Base-by-base conservation (phyloP, 2,888 invertebrate species). In the Lasioglossum oenotherae region DNA sequence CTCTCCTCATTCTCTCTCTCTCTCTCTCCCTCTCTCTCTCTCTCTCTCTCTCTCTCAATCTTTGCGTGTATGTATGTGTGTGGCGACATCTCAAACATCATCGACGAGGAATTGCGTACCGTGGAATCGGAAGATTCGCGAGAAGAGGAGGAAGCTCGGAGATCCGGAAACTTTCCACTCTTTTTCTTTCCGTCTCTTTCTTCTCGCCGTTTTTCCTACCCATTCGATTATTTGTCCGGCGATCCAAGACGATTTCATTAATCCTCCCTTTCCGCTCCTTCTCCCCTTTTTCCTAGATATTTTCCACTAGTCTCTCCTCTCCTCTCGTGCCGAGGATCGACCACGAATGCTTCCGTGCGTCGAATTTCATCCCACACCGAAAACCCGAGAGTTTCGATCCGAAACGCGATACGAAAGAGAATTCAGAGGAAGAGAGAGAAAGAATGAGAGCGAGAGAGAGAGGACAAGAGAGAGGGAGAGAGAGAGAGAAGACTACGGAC, bases 291-390 rank as follows among this genome's bases (percentile, higher is more conserved):
- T 8, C 23, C 73, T 4, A 23, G 44, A 44, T 12, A 44, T 44
- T 44, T 44, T 14, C 74, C 19, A 5, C 14, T 23, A 10, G 14
- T 35, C 67, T 60, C 23, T 23, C 35, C 35, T 23, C 38, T 53
- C 41, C n/a, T 44, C 41, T 27, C n/a, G 71, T 57, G 46, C 44
- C 76, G 72, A 84, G 31, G 35, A 80, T 72, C 35, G 73, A 81
- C 67, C 86, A 79, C 8, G 81, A 86, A 91, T 83, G 91, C 89
- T 89, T 89, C 88, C 86, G 57, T 85, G 82, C 87, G 86, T 82
- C 84, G 87, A 86, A 23, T 53, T 23, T 53, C 53, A 23, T 23
- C 85, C 87, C 86, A 85, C 87, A 88, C 85, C 79, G 80, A 5
- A 6, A 31, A 60, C 60, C 31, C 60, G 27, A 64, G 60, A 64